Evolutionary conservation across 2,888 invertebrate species (phyloP), one percentile per base, ranked within the genome.

Genomic region (Thalpophila matura): DNA sequence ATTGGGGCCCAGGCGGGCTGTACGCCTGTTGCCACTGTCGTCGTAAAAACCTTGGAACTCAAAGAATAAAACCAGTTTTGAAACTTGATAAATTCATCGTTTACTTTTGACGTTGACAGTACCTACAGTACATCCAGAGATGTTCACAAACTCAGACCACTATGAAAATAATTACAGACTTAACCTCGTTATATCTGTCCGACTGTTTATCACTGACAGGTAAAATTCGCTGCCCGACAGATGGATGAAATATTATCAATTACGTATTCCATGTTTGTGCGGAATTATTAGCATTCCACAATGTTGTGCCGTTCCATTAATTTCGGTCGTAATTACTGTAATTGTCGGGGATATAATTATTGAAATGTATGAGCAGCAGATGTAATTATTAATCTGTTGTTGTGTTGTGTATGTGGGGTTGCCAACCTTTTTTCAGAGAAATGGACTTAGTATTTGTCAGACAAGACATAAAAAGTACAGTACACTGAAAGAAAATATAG

Each of bases 321-420:
- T 69, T 35, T 26, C n/a, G 45, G 45, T 45, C 10, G 14, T 53
- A 53, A 61, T 61, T 24, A 38, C 31, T 22, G 42, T 37, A 35
- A 71, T 66, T 69, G 61, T 54, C n/a, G 53, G 53, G 10, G 33
- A 69, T 66, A 46, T 45, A 61, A 54, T 61, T 66, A 69, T 46
- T 29, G 46, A 46, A 61, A 61, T 61, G 29, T 69, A 61, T 16
- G 61, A 68, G 38, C 33, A 29, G 18, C 12, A 31, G 20, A 35
- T 35, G 24, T 38, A 4, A 38, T 22, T 37, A 37, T 18, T 27
- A 31, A 22, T 57, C 20, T 3, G 20, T 27, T 24, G 24, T 51
- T 31, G n/a, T 31, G n/a, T n/a, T 27, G n/a, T 18, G n/a, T 24
- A 7, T 35, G 10, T n/a, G 29, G 9, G 10, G 12, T 29, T 9